These are phyloP conservation scores for Osmerus eperlanus DNA, from an alignment of 2,113 vertebrate species.

Conservation along the genomic window DNA sequence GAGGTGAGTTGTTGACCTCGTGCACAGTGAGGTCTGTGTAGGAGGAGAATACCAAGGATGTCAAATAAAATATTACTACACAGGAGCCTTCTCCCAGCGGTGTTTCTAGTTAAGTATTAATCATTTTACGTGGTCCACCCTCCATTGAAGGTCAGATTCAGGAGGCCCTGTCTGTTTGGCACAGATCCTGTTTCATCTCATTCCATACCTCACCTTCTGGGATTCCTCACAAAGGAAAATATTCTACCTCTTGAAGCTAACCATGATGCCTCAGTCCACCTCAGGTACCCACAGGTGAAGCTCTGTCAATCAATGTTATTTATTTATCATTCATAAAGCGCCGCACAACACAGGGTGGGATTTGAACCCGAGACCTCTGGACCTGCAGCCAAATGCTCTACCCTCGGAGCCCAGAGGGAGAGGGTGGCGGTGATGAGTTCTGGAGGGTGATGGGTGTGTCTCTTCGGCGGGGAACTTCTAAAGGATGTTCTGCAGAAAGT, in stretches of 20 bases:
- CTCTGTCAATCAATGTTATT: neutral
- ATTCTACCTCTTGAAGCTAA: too few species aligned
- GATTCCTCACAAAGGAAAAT: too few species aligned
- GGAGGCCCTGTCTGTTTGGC: neutral
- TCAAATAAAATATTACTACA: conserved; percentile 8
- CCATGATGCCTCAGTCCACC: too few species aligned
- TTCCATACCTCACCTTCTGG: too few species aligned
- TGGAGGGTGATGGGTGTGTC: neutral
- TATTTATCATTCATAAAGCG: neutral
- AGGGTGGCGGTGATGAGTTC: too few species aligned
- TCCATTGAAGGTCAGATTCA: conserved; percentile 2
- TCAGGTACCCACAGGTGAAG: neutral
- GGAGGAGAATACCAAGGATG: neutral
- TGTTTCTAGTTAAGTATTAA: conserved; percentile 25
- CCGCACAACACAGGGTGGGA: neutral
- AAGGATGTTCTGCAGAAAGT: too few species aligned
- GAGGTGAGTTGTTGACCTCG: conserved; percentile 16
- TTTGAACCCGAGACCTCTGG: too few species aligned
- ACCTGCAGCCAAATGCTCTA: neutral
- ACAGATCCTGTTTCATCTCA: too few species aligned
- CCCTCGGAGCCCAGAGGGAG: neutral
- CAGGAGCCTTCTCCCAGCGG: conserved; percentile 2
- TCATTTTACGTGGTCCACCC: conserved; percentile 8
- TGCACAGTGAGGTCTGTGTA: neutral
- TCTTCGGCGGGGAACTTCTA: neutral